Evolutionary conservation across 64 coral and sea anemone genomes (phyloP).

Genomic region (Acropora tenuis): DNA sequence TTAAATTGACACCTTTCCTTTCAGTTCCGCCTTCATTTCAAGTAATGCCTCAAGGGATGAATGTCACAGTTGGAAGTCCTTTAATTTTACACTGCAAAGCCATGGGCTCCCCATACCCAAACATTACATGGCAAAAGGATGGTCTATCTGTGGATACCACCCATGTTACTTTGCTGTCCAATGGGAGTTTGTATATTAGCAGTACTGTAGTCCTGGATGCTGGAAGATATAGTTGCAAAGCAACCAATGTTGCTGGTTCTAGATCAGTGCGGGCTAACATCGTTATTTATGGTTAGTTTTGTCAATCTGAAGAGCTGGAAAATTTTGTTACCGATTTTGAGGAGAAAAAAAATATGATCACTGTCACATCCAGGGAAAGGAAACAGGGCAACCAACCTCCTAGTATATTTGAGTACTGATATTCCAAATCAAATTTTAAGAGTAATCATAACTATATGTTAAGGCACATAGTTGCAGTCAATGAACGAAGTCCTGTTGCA

Average conservation of each 20-base stretch:
- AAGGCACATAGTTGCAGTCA: too few relatives aligned
- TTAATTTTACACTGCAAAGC: conserved; percentile 74
- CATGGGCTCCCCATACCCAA: conserved; percentile 73
- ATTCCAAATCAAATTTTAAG: too few relatives aligned
- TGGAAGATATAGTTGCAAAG: conserved; percentile 77
- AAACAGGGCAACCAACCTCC: too few relatives aligned
- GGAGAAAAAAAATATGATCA: not conserved
- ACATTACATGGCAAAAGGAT: conserved; percentile 75
- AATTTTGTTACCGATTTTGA: not conserved
- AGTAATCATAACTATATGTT: too few relatives aligned
- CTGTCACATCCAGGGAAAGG: too few relatives aligned
- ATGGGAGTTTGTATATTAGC: conserved; percentile 74
- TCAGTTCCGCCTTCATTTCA: conserved; percentile 83
- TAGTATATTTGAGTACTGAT: too few relatives aligned
- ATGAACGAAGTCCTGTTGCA: too few relatives aligned
- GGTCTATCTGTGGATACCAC: conserved; percentile 49
- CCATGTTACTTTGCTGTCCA: conserved; percentile 57
- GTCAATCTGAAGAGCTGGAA: not conserved
- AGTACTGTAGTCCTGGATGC: conserved; percentile 62
- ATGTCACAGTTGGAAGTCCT: conserved; percentile 48
- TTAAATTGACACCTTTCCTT: not conserved
- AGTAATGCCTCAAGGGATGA: conserved; percentile 52
- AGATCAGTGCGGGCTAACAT: conserved; percentile 20
- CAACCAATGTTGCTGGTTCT: conserved; percentile 75
- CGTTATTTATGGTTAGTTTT: conserved; percentile 68